Base-by-base conservation (phyloP, 1,140 invertebrate genomes). In the Macrobrachium rosenbergii region DNA sequence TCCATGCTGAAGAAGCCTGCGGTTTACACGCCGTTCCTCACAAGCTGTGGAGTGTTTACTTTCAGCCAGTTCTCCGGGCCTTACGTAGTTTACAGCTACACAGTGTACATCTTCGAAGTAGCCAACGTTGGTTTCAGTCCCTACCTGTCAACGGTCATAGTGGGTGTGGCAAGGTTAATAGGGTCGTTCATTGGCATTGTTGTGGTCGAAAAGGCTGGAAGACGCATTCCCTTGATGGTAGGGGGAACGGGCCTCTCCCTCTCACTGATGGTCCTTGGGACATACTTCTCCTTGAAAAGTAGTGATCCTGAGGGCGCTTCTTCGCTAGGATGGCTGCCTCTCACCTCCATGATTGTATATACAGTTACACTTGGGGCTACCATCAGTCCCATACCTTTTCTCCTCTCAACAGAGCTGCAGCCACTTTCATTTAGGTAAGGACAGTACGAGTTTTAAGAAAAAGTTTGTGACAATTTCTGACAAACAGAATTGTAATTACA, bases 61-160 rank as follows among this genome's bases (percentile, higher is more conserved):
- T 72, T 72, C 21, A 28, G 23, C 21, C 69, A 72, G 69, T 72
- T 72, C 16, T 72, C 69, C 2, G 69, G 69, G 14, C 69, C 69
- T 23, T 72, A 72, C 10, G 69, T 72, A n/a, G 69, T 72, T 23
- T 72, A 72, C n/a, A 72, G 69, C 37, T 72, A 72, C 69, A 72
- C 69, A 16, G 69, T 72, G 5, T 43, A 72, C 37, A 72, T 72
- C 69, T 72, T 72, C 16, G 23, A 72, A 43, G 69, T 72, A 5
- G 69, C 69, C 21, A 72, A 72, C 8, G n/a, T 43, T 16, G 69
- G 69, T 2, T 43, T 72, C 1, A 72, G 69, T 17, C 69, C 69
- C 21, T 72, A 72, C 69, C 7, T 72, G 19, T 72, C 69, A 28
- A 72, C 69, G n/a, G 69, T 72, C 11, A 14, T 72, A 6, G 69